Evolutionary conservation across 2,113 vertebrate genomes (phyloP).

Genomic region (Cinclus mexicanus): DNA sequence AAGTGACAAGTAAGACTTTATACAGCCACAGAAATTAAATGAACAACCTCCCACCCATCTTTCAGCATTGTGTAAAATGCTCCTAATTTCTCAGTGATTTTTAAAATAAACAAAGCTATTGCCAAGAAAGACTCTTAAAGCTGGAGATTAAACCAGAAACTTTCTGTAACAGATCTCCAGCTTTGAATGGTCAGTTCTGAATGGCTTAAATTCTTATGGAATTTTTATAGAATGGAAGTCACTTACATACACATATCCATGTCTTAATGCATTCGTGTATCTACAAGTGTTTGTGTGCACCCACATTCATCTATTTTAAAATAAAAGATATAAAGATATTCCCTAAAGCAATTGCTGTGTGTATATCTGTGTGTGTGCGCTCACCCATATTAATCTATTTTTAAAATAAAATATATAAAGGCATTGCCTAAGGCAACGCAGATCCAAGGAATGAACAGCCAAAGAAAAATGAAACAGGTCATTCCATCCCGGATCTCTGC

Average conservation of each 20-base stretch:
- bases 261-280: not conserved
- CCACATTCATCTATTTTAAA: not conserved
- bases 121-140: constrained; percentile 5
- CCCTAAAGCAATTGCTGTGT: not conserved
- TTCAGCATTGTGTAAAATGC: not conserved
- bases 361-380: not conserved
- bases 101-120: constrained; percentile 30
- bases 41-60: not conserved
- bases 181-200: not conserved
- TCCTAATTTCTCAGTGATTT: not conserved
- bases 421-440: not conserved
- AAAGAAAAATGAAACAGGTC: not conserved
- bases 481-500: too few species aligned
- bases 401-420: not conserved
- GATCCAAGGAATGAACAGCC: not conserved
- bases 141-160: constrained; percentile 26
- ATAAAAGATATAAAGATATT: not conserved
- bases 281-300: too few species aligned
- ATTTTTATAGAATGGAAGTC: not conserved
- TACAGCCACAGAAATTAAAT: not conserved
- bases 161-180: not conserved
- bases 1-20: constrained; percentile 6
- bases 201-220: not conserved
- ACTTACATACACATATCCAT: not conserved
- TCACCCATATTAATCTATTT: not conserved